These are phyloP conservation scores for Colletes latitarsis DNA, from an alignment of 1,140 invertebrate genomes.

Conservation along the genomic window DNA sequence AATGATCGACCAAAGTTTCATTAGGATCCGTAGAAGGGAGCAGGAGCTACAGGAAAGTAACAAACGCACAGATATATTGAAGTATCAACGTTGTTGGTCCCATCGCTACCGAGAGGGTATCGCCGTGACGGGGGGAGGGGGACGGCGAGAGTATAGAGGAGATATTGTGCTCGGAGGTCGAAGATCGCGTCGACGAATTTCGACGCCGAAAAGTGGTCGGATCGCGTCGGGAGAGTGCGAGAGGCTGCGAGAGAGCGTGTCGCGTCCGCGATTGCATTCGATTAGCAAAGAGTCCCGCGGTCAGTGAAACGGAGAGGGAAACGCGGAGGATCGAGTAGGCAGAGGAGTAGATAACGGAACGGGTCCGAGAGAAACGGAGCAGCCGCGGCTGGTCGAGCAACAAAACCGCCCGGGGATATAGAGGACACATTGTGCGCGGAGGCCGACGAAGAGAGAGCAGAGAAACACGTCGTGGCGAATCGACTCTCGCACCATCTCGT, in stretches of 20 bases:
- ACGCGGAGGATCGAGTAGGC: constrained; percentile 20
- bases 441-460: constrained; percentile 39
- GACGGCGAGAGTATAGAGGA: constrained; percentile 6
- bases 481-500: constrained; percentile 67
- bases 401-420: constrained; percentile 65
- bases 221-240: not conserved
- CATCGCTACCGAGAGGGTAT: not conserved
- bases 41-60: too few relatives aligned
- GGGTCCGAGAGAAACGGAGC: constrained; percentile 2
- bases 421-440: constrained; percentile 74
- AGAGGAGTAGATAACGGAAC: constrained; percentile 3
- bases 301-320: constrained; percentile 5
- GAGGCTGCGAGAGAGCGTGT: constrained; percentile 42
- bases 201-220: constrained; percentile 3
- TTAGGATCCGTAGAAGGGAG: too few relatives aligned
- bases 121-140: not conserved
- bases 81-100: too few relatives aligned
- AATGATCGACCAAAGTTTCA: too few relatives aligned
- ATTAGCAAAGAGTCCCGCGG: constrained; percentile 6
- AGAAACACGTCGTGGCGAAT: constrained; percentile 61
- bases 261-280: constrained; percentile 21
- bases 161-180: constrained; percentile 10
- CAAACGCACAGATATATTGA: too few relatives aligned
- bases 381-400: constrained; percentile 42
- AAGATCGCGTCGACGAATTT: not conserved